A percentile compares a stretch with the other conserved stretches of the same genome.
Conservation (phyloP, 2,113 vertebrate species). For the Ploceus nigricollis region DNA sequence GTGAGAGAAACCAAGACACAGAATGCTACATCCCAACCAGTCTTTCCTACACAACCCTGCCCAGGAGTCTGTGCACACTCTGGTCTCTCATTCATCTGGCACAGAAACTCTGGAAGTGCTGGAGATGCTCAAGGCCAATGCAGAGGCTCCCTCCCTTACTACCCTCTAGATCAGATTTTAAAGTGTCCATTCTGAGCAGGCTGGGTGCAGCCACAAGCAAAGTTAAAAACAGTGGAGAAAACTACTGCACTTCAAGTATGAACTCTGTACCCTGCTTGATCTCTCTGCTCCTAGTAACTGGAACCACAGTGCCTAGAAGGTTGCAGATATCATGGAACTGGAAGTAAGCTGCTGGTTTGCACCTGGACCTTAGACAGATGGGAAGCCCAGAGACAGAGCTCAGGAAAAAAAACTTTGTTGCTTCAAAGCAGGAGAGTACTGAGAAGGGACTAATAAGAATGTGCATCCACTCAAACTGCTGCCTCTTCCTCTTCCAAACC, state of each 20-base stretch:
- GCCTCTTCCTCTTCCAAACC: background rate
- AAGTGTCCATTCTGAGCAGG: background rate
- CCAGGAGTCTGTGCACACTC: accelerated
- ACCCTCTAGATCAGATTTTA: background rate
- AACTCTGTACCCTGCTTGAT: background rate
- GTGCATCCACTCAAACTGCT: background rate
- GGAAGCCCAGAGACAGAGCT: background rate
- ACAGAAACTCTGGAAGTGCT: background rate
- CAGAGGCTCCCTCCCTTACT: background rate
- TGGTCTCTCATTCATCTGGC: accelerated
- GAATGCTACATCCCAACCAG: accelerated
- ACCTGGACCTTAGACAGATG: background rate
- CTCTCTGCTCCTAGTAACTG: background rate
- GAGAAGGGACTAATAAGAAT: background rate
- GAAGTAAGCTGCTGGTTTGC: background rate
- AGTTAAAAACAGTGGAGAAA: background rate
- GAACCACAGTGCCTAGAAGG: background rate
- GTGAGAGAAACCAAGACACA: background rate
- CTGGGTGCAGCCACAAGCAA: background rate
- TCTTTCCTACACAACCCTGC: background rate
- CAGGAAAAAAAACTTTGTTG: background rate
- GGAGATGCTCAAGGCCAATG: background rate
- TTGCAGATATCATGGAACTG: background rate
- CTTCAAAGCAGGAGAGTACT: background rate
- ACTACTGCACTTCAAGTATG: background rate